Conservation (phyloP, 2,797 vertebrate species). For the Morus bassanus region DNA sequence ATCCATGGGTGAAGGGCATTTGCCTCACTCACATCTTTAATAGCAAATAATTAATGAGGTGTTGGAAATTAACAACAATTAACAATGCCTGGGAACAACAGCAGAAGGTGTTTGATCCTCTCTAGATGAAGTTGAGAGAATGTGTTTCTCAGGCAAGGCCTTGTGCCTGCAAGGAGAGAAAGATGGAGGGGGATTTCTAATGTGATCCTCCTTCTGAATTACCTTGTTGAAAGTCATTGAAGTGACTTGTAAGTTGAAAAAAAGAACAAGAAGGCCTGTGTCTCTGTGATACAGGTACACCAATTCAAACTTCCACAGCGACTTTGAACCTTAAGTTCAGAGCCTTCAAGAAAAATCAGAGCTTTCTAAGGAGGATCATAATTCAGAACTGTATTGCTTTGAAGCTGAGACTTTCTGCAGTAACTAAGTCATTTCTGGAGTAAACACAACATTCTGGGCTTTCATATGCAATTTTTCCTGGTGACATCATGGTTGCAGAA, state of each 20-base stretch:
- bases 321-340: neutral
- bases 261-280: neutral
- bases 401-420: neutral
- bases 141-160: constrained; percentile 28
- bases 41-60: constrained; percentile 75
- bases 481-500: neutral
- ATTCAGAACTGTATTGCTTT: neutral
- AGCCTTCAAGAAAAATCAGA: neutral
- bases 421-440: neutral
- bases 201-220: neutral
- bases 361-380: neutral
- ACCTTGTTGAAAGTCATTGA: neutral
- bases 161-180: constrained; percentile 2
- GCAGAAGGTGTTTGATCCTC: constrained; percentile 64
- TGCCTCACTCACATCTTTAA: constrained; percentile 69
- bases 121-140: constrained; percentile 13
- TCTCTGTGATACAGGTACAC: neutral
- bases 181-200: neutral
- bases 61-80: constrained; percentile 79
- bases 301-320: neutral
- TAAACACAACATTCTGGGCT: neutral
- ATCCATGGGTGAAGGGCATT: constrained; percentile 72
- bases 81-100: constrained; percentile 63
- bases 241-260: neutral
- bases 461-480: neutral